phyloP scores from a whole-genome alignment of 2,888 invertebrate genomes.

The Dynastes hyllus region DNA sequence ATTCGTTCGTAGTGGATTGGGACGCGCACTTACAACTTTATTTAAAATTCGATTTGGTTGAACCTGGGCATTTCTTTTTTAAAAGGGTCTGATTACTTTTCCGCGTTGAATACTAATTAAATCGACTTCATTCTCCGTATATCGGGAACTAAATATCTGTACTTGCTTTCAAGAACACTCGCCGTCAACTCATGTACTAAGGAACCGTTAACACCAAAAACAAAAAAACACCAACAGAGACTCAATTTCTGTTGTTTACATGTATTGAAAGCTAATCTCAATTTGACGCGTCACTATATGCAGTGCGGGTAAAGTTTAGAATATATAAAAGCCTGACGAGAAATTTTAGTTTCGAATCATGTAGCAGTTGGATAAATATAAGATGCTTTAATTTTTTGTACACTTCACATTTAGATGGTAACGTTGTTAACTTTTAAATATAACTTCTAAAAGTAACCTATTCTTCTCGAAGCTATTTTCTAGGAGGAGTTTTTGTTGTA shows the following conservation, averaged over 20 bases:
- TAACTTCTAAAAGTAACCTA: too few species aligned
- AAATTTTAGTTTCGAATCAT: too few species aligned
- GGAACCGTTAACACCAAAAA: slow-evolving; percentile 30
- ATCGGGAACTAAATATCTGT: slow-evolving; percentile 52
- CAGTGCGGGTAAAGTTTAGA: too few species aligned
- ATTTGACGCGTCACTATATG: background rate
- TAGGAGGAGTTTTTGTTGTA: too few species aligned
- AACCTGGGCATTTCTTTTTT: slow-evolving; percentile 56
- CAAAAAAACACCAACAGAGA: background rate
- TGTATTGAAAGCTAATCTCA: slow-evolving; percentile 15
- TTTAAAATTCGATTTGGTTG: slow-evolving; percentile 58
- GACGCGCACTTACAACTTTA: slow-evolving; percentile 59
- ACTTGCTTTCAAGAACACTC: slow-evolving; percentile 42
- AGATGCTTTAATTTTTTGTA: too few species aligned
- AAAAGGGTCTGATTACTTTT: slow-evolving; percentile 54
- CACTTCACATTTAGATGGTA: too few species aligned
- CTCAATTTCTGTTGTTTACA: slow-evolving; percentile 34
- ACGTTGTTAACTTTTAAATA: too few species aligned
- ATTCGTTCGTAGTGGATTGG: slow-evolving; percentile 53
- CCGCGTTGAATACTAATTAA: slow-evolving; percentile 57
- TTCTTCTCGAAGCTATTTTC: too few species aligned
- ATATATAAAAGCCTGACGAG: too few species aligned
- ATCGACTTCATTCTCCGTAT: slow-evolving; percentile 49
- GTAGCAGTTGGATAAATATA: too few species aligned
- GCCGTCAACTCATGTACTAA: slow-evolving; percentile 28